Evolutionary conservation across 2,888 invertebrate species (phyloP).

Genomic region (Cephus runcator): DNA sequence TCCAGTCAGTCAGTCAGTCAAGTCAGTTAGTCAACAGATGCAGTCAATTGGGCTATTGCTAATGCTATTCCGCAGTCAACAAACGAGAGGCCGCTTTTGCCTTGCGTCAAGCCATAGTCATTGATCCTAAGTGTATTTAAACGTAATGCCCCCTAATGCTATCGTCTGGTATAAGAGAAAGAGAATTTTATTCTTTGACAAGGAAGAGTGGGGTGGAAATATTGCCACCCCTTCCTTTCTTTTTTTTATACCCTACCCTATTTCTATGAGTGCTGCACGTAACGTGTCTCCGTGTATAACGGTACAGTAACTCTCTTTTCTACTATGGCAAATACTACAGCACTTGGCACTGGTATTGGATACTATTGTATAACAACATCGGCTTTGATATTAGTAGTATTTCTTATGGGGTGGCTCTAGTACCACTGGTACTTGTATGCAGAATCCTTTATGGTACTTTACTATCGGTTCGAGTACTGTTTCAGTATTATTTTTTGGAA

Average conservation of each 20-base stretch:
- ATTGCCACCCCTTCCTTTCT: slow-evolving; percentile 25
- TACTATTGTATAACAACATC: background rate
- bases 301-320: background rate
- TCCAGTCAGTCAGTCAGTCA: slow-evolving; percentile 26
- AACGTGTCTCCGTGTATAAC: background rate
- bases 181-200: background rate
- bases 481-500: background rate
- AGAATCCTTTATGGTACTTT: background rate
- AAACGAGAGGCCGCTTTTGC: background rate
- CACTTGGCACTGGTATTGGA: background rate
- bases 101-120: background rate
- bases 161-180: background rate
- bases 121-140: slow-evolving; percentile 10
- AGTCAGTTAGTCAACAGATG: slow-evolving; percentile 43
- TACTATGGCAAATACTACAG: background rate
- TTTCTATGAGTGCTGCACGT: slow-evolving; percentile 24
- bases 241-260: slow-evolving; percentile 36
- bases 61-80: slow-evolving; percentile 8
- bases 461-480: background rate
- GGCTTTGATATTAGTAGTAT: background rate
- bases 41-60: slow-evolving; percentile 45
- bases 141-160: slow-evolving; percentile 10
- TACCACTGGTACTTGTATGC: background rate
- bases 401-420: background rate
- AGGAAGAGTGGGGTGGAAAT: background rate